Evolutionary conservation across 1,140 invertebrate genomes (phyloP), one percentile per base, ranked within the genome.

Genomic region (Zaprionus nigranus): DNA sequence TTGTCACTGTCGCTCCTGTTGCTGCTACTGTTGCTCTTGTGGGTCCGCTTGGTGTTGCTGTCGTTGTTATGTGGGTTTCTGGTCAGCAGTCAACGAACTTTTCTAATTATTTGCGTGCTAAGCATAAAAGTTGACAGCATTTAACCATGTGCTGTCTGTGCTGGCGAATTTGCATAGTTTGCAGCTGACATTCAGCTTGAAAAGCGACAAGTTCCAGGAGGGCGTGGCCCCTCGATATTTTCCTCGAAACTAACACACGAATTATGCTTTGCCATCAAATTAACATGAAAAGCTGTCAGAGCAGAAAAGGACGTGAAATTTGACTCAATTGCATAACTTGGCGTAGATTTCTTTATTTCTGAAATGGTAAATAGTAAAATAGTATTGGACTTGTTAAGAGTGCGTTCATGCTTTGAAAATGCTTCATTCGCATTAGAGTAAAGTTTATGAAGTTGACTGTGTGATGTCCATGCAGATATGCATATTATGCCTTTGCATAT

Each of bases 51-150:
- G 20, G 26, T 51, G 26, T 64, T 62, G 36, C 43, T 62, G 17
- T 46, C 26, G 43, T 30, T 63, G 60, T 38, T 43, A 7, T 63
- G 34, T 24, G 46, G 51, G n/a, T 66, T 66, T 66, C 58, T 73
- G 57, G 62, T 73, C 73, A 75, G 38, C 68, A 61, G 75, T 77
- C 75, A 77, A 67, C 70, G 69, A 77, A 77, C 75, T 77, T 77
- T 77, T 77, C 75, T 73, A 77, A 77, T 77, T 77, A 73, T 77
- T 77, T 77, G 69, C 58, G 58, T 63, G 75, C 57, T 72, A 77
- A 77, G 70, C 69, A 77, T 64, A 77, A 77, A 70, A 77, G 69
- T 77, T 77, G 70, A 73, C 69, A 67, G 72, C 59, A 69, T 72
- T 72, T 76, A 71, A 75, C 61, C 74, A 72, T 76, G 61, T 72